Conservation (phyloP, 2,888 invertebrate species). For the Synergus gifuensis region DNA sequence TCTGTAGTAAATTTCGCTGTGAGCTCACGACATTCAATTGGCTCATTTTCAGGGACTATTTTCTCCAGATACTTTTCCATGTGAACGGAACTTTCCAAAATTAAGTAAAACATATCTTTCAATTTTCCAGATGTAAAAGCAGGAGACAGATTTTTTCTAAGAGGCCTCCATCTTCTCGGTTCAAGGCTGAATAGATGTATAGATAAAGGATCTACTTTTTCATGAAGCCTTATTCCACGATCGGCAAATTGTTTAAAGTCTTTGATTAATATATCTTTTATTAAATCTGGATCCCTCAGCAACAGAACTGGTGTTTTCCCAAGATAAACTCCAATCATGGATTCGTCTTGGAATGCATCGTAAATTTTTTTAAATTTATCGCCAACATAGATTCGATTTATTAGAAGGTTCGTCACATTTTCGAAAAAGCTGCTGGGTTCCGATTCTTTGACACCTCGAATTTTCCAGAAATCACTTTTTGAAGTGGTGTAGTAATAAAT, state of each 20-base stretch:
- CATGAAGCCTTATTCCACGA: conserved; percentile 54
- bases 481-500: conserved; percentile 49
- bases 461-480: conserved; percentile 74
- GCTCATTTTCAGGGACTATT: conserved; percentile 51
- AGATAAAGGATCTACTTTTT: conserved; percentile 69
- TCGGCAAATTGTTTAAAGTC: conserved; percentile 57
- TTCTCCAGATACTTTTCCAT: conserved; percentile 67
- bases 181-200: conserved; percentile 73
- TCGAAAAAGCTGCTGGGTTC: conserved; percentile 76
- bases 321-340: conserved; percentile 60
- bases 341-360: conserved; percentile 46
- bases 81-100: conserved; percentile 72
- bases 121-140: conserved; percentile 79
- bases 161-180: conserved; percentile 76
- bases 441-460: conserved; percentile 72
- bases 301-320: conserved; percentile 58
- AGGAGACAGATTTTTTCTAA: conserved; percentile 77
- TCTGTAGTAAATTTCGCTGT: conserved; percentile 77
- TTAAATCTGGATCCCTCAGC: conserved; percentile 60
- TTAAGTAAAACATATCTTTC: conserved; percentile 77
- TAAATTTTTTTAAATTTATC: conserved; percentile 44
- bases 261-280: conserved; percentile 42
- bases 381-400: conserved; percentile 48
- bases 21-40: conserved; percentile 68
- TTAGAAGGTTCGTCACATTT: conserved; percentile 73